Evolutionary conservation across 92 coral and sea anemone genomes (phyloP).

Genomic region (Porites cylindrica): DNA sequence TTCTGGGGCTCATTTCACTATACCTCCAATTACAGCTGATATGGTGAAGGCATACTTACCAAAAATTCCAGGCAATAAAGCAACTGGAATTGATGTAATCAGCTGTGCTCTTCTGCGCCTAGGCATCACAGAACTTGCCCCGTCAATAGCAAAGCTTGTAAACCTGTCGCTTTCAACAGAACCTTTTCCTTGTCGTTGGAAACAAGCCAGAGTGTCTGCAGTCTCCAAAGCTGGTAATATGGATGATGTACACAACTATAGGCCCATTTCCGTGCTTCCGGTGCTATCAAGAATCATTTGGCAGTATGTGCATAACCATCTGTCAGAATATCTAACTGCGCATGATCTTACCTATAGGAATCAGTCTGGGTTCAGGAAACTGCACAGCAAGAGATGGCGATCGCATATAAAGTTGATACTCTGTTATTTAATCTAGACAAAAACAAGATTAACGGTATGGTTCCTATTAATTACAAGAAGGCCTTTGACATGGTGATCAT

Average conservation of each 20-base stretch:
- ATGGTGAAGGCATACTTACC: slow-evolving; percentile 24
- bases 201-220: slow-evolving; percentile 7
- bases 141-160: slow-evolving; percentile 31
- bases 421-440: too few species aligned
- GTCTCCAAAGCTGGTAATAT: not conserved
- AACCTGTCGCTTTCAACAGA: slow-evolving; percentile 18
- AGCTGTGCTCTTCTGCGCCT: slow-evolving; percentile 27
- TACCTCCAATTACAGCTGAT: slow-evolving; percentile 29
- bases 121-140: slow-evolving; percentile 8
- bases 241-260: slow-evolving; percentile 9
- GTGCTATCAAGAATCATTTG: not conserved
- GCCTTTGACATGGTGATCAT: too few species aligned
- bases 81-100: slow-evolving; percentile 34
- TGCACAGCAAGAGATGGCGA: too few species aligned
- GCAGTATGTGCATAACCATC: not conserved
- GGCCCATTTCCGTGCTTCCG: not conserved
- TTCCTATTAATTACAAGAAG: not conserved
- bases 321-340: not conserved
- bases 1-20: slow-evolving; percentile 12
- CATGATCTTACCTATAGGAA: too few species aligned
- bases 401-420: too few species aligned
- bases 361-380: too few species aligned
- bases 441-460: too few species aligned
- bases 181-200: slow-evolving; percentile 12
- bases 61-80: slow-evolving; percentile 31